These are phyloP conservation scores for Dinomys branickii DNA, from an alignment of 2,113 vertebrate species.

Conservation along the genomic window DNA sequence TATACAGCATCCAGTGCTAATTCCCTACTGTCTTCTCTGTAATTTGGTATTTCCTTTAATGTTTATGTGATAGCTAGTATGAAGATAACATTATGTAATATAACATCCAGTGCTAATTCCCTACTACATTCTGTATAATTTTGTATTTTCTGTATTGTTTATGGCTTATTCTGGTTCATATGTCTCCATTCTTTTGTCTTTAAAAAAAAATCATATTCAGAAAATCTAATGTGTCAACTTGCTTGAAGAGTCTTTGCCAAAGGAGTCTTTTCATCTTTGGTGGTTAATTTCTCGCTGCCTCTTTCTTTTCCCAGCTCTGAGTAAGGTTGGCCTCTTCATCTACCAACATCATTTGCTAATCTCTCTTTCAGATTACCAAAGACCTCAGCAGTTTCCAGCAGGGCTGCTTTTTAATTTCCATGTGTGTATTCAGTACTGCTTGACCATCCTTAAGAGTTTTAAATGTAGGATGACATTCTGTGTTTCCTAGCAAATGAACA, in stretches of 20 bases:
- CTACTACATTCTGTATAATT: too few relatives aligned
- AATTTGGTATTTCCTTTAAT: too few relatives aligned
- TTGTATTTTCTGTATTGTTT: too few relatives aligned
- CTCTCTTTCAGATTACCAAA: constrained; percentile 92
- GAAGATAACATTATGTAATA: too few relatives aligned
- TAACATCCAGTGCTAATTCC: too few relatives aligned
- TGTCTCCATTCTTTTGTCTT: too few relatives aligned
- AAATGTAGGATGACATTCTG: constrained; percentile 93
- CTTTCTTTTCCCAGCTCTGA: constrained; percentile 96
- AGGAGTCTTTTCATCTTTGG: not conserved
- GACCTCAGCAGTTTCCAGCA: constrained; percentile 92
- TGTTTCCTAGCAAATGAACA: constrained; percentile 93
- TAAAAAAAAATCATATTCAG: not conserved
- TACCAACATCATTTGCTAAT: constrained; percentile 99
- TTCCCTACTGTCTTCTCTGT: too few relatives aligned
- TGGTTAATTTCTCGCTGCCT: constrained; percentile 94
- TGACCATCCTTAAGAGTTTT: constrained; percentile 91
- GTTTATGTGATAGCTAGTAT: too few relatives aligned
- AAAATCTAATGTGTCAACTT: not conserved
- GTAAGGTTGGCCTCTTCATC: constrained; percentile 97
- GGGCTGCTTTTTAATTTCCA: constrained; percentile 90
- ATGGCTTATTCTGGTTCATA: too few relatives aligned
- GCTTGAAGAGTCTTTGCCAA: not conserved
- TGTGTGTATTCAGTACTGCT: constrained; percentile 81
- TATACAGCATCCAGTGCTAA: too few relatives aligned